Conservation (phyloP, 2,797 vertebrate species). For the Antennarius maculatus region DNA sequence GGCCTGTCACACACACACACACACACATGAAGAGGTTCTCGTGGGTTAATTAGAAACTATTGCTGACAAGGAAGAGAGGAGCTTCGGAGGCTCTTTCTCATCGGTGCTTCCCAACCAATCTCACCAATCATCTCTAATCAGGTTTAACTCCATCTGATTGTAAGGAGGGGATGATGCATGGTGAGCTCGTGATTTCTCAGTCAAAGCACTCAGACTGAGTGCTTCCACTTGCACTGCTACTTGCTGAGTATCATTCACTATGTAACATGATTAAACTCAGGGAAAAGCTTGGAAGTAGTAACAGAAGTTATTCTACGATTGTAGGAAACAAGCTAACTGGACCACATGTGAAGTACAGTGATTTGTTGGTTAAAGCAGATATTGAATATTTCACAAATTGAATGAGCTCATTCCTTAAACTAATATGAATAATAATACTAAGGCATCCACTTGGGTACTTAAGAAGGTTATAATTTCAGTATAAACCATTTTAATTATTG, state of each 20-base stretch:
- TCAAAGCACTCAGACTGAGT: conserved; percentile 48
- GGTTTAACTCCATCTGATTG: conserved; percentile 55
- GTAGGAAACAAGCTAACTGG: conserved; percentile 25
- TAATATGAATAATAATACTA: not conserved
- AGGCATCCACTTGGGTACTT: too few species aligned
- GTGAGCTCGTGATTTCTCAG: conserved; percentile 47
- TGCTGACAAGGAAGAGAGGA: conserved; percentile 32
- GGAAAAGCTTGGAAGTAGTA: conserved; percentile 56
- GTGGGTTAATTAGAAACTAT: conserved; percentile 50
- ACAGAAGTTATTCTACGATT: conserved; percentile 25
- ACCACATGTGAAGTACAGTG: conserved; percentile 15
- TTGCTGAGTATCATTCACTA: conserved; percentile 52
- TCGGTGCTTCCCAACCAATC: conserved; percentile 51
- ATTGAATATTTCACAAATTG: conserved; percentile 26
- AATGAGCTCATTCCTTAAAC: conserved; percentile 7
- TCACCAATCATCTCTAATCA: conserved; percentile 61
- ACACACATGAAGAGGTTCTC: conserved; percentile 1
- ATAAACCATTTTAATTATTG: too few species aligned
- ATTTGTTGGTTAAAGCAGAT: conserved; percentile 10
- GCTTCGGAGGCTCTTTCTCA: conserved; percentile 37
- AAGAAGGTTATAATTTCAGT: too few species aligned
- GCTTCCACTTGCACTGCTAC: conserved; percentile 52
- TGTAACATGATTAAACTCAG: conserved; percentile 64
- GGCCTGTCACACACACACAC: not conserved
- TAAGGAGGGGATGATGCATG: not conserved